phyloP scores from a whole-genome alignment of 1,140 invertebrate species.

The Uloborus diversus region DNA sequence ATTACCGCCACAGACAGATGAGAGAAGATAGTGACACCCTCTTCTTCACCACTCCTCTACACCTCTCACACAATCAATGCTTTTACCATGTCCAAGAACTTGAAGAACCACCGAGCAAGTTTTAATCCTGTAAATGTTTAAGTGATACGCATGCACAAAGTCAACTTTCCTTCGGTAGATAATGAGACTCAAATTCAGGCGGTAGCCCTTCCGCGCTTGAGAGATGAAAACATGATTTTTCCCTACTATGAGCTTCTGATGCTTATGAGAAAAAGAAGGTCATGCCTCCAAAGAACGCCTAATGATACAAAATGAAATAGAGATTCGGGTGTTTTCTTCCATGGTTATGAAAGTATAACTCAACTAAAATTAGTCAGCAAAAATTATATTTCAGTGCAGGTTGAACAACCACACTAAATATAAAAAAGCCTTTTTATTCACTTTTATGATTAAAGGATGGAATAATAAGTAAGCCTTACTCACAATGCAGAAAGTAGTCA shows the following conservation, averaged over 20 bases:
- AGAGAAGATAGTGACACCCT: slow-evolving; percentile 33
- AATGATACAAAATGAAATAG: neutral
- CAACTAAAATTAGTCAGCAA: too few relatives aligned
- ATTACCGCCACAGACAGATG: slow-evolving; percentile 40
- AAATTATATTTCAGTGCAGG: too few relatives aligned
- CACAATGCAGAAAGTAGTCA: too few relatives aligned
- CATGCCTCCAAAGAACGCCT: neutral
- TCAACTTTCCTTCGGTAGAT: neutral
- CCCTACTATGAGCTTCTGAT: neutral
- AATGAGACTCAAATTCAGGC: neutral
- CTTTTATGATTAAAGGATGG: too few relatives aligned
- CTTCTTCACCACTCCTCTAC: neutral
- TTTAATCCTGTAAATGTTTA: neutral
- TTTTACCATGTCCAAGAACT: neutral
- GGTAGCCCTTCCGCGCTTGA: neutral
- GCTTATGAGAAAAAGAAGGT: neutral
- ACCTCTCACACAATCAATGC: slow-evolving; percentile 29
- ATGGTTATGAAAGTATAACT: too few relatives aligned
- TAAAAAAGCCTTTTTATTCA: too few relatives aligned
- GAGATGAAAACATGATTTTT: neutral
- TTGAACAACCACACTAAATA: too few relatives aligned
- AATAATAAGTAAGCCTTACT: too few relatives aligned
- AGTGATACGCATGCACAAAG: neutral
- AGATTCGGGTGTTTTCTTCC: too few relatives aligned
- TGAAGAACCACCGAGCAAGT: neutral